A percentile compares a stretch with the other conserved stretches of the same genome.
phyloP scores from a whole-genome alignment of 23 tunicate genomes.

The Trididemnum nubilum region DNA sequence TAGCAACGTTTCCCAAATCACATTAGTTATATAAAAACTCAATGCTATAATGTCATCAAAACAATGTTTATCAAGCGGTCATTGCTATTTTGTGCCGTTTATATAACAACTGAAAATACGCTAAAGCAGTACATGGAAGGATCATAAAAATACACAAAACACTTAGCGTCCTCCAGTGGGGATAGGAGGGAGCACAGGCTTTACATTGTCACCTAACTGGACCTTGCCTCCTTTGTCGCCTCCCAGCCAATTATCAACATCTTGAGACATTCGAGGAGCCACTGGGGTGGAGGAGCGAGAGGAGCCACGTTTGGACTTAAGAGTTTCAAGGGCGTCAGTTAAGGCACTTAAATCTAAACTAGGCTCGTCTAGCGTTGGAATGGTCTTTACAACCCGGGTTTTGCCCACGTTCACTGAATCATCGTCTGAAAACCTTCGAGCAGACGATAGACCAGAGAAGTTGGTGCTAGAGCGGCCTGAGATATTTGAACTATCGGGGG shows the following conservation, averaged over 20 bases:
- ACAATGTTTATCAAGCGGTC: too few species aligned
- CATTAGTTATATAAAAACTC: too few species aligned
- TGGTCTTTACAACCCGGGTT: background rate
- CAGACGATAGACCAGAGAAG: slow-evolving; percentile 75
- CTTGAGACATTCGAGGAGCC: slow-evolving; percentile 54
- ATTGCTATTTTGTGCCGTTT: too few species aligned
- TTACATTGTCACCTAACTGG: slow-evolving; percentile 43
- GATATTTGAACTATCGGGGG: slow-evolving; percentile 64
- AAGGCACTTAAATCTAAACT: slow-evolving; percentile 71
- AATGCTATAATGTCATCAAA: too few species aligned
- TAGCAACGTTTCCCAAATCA: too few species aligned
- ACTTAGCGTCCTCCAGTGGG: slow-evolving; percentile 49
- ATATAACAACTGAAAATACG: too few species aligned
- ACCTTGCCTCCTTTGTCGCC: background rate
- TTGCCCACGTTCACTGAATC: slow-evolving; percentile 36
- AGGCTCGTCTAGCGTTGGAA: slow-evolving; percentile 21
- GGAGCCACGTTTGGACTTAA: slow-evolving; percentile 61
- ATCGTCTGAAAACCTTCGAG: slow-evolving; percentile 76
- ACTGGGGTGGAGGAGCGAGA: slow-evolving; percentile 60
- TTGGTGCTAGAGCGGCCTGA: slow-evolving; percentile 42
- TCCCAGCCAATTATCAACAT: slow-evolving; percentile 47
- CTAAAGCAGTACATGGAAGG: too few species aligned
- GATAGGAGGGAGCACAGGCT: slow-evolving; percentile 85
- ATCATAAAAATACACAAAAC: too few species aligned
- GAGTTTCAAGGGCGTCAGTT: slow-evolving; percentile 61